These are phyloP conservation scores for Galerucella nymphaeae DNA, from an alignment of 2,888 invertebrate genomes.

Conservation along the genomic window DNA sequence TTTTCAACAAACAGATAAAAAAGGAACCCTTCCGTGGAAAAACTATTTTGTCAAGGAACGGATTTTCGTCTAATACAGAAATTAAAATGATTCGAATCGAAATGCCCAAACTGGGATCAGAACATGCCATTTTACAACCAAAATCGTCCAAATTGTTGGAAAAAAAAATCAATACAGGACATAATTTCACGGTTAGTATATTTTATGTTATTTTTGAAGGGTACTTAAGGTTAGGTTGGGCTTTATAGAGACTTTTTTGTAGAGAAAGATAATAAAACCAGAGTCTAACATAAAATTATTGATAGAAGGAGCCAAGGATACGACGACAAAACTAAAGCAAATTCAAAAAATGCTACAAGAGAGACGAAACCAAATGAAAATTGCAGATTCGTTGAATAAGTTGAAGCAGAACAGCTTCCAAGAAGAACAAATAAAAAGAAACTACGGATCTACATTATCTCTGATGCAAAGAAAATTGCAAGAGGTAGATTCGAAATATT, in stretches of 20 bases:
- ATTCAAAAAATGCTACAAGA: conserved; percentile 11
- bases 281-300: not conserved
- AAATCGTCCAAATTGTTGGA: not conserved
- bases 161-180: no score
- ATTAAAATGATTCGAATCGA: conserved; percentile 15
- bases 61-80: not conserved
- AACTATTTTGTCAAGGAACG: not conserved
- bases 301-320: not conserved
- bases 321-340: not conserved
- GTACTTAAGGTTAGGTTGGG: no score
- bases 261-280: not conserved
- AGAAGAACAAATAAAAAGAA: not conserved
- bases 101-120: conserved; percentile 12
- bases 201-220: no score
- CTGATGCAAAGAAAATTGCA: not conserved
- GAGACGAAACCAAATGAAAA: not conserved
- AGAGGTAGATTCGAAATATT: not conserved
- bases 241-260: not conserved
- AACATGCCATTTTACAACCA: conserved; percentile 7
- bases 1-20: not conserved
- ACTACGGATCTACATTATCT: not conserved
- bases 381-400: not conserved
- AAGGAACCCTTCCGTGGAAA: not conserved
- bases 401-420: not conserved
- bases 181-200: conserved; percentile 1